Base-by-base conservation (phyloP, 2,888 invertebrate genomes). In the Polydrusus tereticollis region DNA sequence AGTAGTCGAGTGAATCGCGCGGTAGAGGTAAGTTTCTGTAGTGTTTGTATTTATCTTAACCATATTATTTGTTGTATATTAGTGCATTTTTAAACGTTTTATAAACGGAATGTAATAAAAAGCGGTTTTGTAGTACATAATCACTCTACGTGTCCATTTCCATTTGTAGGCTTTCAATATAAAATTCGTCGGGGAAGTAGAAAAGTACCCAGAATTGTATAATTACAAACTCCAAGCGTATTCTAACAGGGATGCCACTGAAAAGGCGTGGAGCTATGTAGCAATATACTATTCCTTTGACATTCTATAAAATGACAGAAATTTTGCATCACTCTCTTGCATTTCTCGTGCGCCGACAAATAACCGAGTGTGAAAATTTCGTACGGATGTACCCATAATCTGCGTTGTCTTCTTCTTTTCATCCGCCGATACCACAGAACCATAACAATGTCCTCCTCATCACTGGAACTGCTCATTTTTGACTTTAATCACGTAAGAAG, bases 261-360 rank as follows among this genome's bases (percentile, higher is more conserved):
- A 58, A 58, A 58, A 58, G 33, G 58, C 58, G 20, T 58, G 33
- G 33, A 23, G 29, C 20, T 7, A 29, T 33, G 26, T 58, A n/a
- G 29, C 52, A 50, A 60, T 71, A n/a, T n/a, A 66, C 21, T 55
- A 52, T 47, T 64, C 55, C 65, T 72, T 72, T 10, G 8, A 62
- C 68, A 59, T 68, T 47, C 38, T 33, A 58, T 63, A 63, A 23
- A 70, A 70, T 14, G 23, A n/a, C 21, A 38, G 45, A 70, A 70
- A 70, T 16, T 60, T 55, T 16, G n/a, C 59, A 10, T 55, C 26
- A 55, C 36, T 36, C 23, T 29, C 12, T 57, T 29, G 29, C 29
- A 29, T 5, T 29, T 29, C 29, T 29, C 29, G 29, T 45, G 38
- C 29, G 64, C 43, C 62, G 10, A 66, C 62, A 67, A 72, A 72